Evolutionary conservation across 2,888 invertebrate species (phyloP).

Genomic region (Cerastis leucographa): DNA sequence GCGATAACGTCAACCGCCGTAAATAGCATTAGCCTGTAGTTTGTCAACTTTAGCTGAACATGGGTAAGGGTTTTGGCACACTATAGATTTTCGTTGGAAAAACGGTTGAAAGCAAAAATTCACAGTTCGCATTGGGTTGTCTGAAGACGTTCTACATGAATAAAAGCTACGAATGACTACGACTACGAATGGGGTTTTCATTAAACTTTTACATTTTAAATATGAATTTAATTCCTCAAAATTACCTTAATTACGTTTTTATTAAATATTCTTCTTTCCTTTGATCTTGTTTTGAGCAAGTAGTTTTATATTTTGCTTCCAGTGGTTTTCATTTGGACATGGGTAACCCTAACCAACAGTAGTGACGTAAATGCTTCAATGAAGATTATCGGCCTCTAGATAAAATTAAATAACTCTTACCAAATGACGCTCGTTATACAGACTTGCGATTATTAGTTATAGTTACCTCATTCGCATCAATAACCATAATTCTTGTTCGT

Average conservation of each 20-base stretch:
- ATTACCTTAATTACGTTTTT: not conserved
- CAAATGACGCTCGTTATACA: constrained; percentile 45
- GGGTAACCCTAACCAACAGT: constrained; percentile 57
- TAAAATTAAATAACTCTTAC: constrained; percentile 73
- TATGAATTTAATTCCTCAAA: not conserved
- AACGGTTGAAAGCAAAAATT: not conserved
- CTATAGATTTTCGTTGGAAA: constrained; percentile 10
- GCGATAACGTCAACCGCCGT: constrained; percentile 86
- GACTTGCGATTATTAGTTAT: constrained; percentile 38
- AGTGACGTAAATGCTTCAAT: constrained; percentile 79
- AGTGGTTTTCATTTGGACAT: constrained; percentile 11
- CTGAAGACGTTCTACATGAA: not conserved
- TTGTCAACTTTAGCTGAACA: constrained; percentile 82
- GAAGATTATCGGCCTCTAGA: constrained; percentile 83
- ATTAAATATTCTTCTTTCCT: not conserved
- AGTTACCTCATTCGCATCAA: constrained; percentile 27
- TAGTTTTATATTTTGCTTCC: not conserved
- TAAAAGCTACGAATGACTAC: not conserved
- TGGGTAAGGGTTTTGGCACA: constrained; percentile 72
- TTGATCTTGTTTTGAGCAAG: constrained; percentile 19
- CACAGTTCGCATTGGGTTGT: not conserved
- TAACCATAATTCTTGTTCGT: constrained; percentile 48
- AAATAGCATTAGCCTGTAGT: constrained; percentile 82
- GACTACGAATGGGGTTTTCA: not conserved
- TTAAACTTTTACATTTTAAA: not conserved